phyloP scores from a whole-genome alignment of 2,797 vertebrate species.

The Acridotheres tristis region DNA sequence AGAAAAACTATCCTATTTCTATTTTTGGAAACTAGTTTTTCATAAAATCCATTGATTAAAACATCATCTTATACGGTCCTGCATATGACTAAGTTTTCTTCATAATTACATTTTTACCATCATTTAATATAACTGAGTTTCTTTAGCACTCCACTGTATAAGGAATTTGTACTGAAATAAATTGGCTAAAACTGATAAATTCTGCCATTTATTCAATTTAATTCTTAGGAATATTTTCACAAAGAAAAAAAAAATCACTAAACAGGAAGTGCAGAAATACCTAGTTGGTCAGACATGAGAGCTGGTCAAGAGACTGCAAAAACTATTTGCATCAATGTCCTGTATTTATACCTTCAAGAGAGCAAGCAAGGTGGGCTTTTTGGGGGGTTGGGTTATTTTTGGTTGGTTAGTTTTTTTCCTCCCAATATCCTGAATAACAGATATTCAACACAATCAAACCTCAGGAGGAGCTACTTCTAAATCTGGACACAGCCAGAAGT shows the following conservation, averaged over 20 bases:
- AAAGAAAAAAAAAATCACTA: background rate
- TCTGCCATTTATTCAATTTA: background rate
- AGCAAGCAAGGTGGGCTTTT: background rate
- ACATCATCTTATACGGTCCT: background rate
- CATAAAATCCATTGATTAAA: background rate
- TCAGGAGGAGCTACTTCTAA: background rate
- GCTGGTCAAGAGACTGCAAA: background rate
- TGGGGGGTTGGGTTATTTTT: background rate
- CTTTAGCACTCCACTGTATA: background rate
- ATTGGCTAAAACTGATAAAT: background rate
- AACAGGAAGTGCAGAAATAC: background rate
- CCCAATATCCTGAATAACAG: background rate
- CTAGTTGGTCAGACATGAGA: background rate
- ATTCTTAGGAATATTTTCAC: background rate
- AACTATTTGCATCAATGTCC: background rate
- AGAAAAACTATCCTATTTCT: background rate
- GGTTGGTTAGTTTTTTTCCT: background rate
- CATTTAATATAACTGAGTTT: background rate
- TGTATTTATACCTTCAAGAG: background rate
- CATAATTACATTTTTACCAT: background rate
- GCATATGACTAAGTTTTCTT: background rate
- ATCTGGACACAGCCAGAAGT: background rate
- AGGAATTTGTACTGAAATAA: background rate
- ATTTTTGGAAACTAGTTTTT: background rate
- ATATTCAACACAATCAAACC: background rate